Conservation (phyloP, 2,888 invertebrate genomes). For the Zaprionus lineosus region DNA sequence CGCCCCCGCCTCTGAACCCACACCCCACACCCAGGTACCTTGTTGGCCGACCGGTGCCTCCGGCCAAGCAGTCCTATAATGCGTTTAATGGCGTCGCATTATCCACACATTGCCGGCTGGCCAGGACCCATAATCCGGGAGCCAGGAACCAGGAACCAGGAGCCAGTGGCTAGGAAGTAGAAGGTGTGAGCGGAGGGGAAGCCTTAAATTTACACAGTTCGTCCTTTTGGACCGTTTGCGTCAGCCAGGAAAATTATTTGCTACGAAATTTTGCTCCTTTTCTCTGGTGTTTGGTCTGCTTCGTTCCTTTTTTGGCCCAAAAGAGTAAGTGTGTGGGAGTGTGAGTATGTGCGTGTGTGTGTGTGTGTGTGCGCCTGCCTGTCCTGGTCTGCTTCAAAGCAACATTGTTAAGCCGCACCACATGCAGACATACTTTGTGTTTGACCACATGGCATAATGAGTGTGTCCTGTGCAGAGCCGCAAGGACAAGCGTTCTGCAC, state of each 20-base stretch:
- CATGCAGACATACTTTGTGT: conserved; percentile 69
- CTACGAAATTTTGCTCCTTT: conserved; percentile 19
- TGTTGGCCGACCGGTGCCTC: too few species aligned
- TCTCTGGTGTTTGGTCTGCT: background rate
- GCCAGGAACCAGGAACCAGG: too few species aligned
- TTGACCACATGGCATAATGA: conserved; percentile 73
- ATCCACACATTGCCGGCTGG: conserved; percentile 56
- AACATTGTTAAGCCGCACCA: conserved; percentile 52
- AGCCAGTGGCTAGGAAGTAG: too few species aligned
- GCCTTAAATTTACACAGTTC: conserved; percentile 60
- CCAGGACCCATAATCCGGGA: too few species aligned
- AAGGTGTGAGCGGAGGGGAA: too few species aligned
- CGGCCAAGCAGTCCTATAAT: conserved; percentile 30
- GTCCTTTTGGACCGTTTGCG: conserved; percentile 23
- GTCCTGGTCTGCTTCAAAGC: conserved; percentile 54
- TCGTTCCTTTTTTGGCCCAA: background rate
- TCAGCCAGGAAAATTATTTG: conserved; percentile 44
- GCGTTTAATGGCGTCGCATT: conserved; percentile 69
- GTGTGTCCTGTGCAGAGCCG: conserved; percentile 35
- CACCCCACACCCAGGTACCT: background rate
- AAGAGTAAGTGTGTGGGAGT: background rate
- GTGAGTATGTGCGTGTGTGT: background rate
- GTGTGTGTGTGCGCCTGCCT: background rate
- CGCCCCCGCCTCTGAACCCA: too few species aligned
- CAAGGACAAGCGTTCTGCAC: conserved; percentile 32